Evolutionary conservation across 1,140 invertebrate species (phyloP), one percentile per base, ranked within the genome.

Genomic region (Megathymus violae): DNA sequence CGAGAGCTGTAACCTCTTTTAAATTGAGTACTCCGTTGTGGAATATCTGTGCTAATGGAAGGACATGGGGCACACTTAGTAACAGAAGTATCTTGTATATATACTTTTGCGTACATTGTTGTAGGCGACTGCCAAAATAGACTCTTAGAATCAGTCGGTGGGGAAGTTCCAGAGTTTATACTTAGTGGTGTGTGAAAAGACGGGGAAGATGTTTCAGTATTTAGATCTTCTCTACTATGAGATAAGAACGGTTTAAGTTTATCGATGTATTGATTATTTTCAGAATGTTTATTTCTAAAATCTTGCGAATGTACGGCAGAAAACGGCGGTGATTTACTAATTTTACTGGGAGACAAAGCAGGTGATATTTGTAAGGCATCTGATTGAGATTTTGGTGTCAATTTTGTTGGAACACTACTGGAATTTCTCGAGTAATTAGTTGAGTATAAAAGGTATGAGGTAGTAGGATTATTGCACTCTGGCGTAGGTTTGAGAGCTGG

Each of bases 361-460:
- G 54, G 36, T 27, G 14, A 36, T 5, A 51, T 27, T 56, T 59
- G 41, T 15, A 36, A 38, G 1, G 56, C 50, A 27, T 66, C 59
- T 5, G 54, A 48, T 52, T 40, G 36, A 7, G 51, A 25, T 54
- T 41, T 54, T 1, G 62, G 62, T 4, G 52, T 43, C 13, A 51
- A 15, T 46, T 68, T 62, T 0, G 58, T 70, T 0, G 66, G 65
- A 31, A 56, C 71, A 5, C 31, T 27, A 15, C 48, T 17, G 46
- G 56, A 66, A 13, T 52, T 40, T 17, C 43, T 50, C 31, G 56
- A 65, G 38, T 69, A 71, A 4, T 58, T 14, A 3, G 71, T 77
- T 0, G 77, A 72, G 65, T 88, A 80, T 4, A 88, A 41, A 10
- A 77, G 62, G 25, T 85, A 88, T 0, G 82, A 79, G 4, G 80